These are phyloP conservation scores for Achatina immaculata DNA, from an alignment of 1,140 invertebrate species.

Conservation along the genomic window DNA sequence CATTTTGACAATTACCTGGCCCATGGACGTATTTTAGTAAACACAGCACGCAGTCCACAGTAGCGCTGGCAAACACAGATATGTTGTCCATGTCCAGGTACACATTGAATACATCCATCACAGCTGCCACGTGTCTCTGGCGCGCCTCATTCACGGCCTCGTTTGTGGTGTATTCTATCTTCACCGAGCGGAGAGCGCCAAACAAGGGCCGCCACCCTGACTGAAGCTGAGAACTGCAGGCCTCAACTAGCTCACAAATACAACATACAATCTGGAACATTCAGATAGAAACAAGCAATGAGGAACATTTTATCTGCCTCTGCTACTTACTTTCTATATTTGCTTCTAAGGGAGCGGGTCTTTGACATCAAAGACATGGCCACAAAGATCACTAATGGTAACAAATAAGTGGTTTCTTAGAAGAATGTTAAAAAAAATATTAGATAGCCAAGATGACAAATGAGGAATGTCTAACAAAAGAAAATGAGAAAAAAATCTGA, in stretches of 20 bases:
- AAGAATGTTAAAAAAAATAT: no score
- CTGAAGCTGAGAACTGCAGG: slow-evolving; percentile 89
- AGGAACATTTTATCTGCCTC: slow-evolving; percentile 71
- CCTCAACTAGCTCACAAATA: slow-evolving; percentile 95
- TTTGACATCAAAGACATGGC: no score
- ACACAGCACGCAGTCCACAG: slow-evolving; percentile 92
- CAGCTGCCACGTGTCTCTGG: slow-evolving; percentile 77
- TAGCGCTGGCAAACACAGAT: slow-evolving; percentile 92
- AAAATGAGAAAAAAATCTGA: no score
- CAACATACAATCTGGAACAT: slow-evolving; percentile 89
- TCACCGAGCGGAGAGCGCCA: slow-evolving; percentile 86
- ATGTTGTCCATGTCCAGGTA: slow-evolving; percentile 93
- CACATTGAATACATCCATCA: slow-evolving; percentile 92
- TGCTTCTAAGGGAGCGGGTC: no score
- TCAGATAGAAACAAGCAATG: slow-evolving; percentile 91
- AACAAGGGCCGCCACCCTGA: slow-evolving; percentile 95
- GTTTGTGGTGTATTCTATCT: slow-evolving; percentile 71
- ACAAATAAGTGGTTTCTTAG: no score
- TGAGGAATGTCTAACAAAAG: no score
- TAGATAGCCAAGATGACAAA: no score
- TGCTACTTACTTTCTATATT: no score
- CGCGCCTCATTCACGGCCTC: slow-evolving; percentile 70
- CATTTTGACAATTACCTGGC: slow-evolving; percentile 65
- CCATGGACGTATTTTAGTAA: slow-evolving; percentile 80
- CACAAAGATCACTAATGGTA: no score